phyloP scores from a whole-genome alignment of 2,113 vertebrate genomes.

The Scytalopus superciliaris region DNA sequence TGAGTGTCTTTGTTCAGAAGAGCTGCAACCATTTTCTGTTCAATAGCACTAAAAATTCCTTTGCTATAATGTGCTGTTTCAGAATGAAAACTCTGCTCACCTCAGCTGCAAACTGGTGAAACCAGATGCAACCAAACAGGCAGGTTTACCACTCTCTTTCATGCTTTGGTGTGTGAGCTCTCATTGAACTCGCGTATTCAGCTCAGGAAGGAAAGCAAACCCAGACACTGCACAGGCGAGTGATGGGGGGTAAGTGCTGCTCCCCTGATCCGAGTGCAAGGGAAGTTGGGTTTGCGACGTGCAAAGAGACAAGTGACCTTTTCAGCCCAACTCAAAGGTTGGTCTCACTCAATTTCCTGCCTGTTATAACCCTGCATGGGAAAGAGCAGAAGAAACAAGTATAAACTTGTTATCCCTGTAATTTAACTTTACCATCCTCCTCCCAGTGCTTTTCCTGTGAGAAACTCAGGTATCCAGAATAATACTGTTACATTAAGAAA shows the following conservation, averaged over 20 bases:
- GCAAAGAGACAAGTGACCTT: not conserved
- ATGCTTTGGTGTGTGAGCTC: not conserved
- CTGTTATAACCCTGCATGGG: not conserved
- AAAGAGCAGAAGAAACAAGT: not conserved
- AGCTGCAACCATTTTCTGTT: not conserved
- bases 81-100: not conserved
- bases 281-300: not conserved
- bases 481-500: not conserved
- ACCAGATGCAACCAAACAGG: conserved; percentile 16
- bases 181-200: not conserved
- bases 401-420: not conserved
- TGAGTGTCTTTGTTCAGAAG: not conserved
- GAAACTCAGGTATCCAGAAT: not conserved
- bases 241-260: not conserved
- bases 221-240: accelerated
- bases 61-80: not conserved
- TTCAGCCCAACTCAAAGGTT: not conserved
- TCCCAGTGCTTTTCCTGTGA: not conserved
- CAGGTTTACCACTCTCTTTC: not conserved
- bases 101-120: not conserved
- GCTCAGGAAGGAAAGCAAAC: conserved; percentile 30
- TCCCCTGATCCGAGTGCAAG: not conserved
- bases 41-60: not conserved
- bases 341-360: not conserved
- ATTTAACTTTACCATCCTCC: not conserved